Percentiles rank a stretch among this genome's conserved stretches.
Evolutionary conservation across 1,140 invertebrate genomes (phyloP).

Genomic region (Eubasilissa regina): DNA sequence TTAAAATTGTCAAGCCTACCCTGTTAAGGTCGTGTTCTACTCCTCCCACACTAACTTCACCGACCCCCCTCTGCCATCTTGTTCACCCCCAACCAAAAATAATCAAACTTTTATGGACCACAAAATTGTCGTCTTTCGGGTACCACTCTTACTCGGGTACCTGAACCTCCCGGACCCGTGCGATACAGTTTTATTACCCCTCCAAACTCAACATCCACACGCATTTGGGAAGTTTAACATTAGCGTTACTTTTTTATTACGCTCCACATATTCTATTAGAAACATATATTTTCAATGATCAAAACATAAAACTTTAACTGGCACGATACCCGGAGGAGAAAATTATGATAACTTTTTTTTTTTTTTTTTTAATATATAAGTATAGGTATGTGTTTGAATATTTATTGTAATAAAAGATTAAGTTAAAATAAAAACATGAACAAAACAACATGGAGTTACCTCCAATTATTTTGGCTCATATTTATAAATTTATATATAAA

Average conservation of each 20-base stretch:
- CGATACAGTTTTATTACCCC: slow-evolving; percentile 26
- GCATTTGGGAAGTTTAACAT: slow-evolving; percentile 15
- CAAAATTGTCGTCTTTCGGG: slow-evolving; percentile 29
- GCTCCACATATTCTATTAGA: slow-evolving; percentile 15
- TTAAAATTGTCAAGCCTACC: no score
- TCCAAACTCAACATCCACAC: slow-evolving; percentile 18
- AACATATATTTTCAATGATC: slow-evolving; percentile 22
- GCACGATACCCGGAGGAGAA: no score
- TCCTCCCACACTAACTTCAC: no score
- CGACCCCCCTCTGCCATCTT: neutral
- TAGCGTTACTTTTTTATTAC: slow-evolving; percentile 34
- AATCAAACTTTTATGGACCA: slow-evolving; percentile 41
- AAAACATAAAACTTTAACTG: neutral
- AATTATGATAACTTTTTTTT: no score
- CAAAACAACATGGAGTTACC: no score
- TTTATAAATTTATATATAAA: no score
- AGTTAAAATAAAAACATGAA: no score
- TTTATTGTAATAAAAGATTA: no score
- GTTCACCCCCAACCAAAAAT: neutral
- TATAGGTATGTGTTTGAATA: no score
- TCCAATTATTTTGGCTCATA: no score
- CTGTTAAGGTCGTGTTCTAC: no score
- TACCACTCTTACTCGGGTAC: neutral
- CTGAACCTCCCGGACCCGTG: neutral
- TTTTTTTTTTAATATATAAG: no score